These are phyloP conservation scores for Tupaia chinensis DNA, from an alignment of 2,113 vertebrate genomes.

Conservation along the genomic window DNA sequence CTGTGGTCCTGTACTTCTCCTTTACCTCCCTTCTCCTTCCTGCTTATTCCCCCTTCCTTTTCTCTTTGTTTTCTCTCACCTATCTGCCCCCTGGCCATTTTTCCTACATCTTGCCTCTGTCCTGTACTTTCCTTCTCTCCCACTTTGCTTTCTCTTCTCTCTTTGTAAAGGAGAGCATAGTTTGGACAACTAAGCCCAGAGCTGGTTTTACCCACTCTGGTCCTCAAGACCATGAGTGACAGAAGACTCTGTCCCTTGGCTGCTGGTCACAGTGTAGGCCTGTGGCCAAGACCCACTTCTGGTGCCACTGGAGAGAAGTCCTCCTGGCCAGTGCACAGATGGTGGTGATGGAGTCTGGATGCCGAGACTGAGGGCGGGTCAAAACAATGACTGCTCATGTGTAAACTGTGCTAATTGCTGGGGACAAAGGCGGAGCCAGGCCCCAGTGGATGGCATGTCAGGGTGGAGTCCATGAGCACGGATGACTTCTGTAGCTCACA, in stretches of 20 bases:
- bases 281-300: constrained; percentile 77
- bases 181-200: neutral
- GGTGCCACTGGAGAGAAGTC: constrained; percentile 55
- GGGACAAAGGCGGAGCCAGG: constrained; percentile 70
- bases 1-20: neutral
- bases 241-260: constrained; percentile 67
- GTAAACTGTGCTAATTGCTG: constrained; percentile 83
- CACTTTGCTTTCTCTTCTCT: neutral
- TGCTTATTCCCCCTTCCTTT: neutral
- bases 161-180: neutral
- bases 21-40: neutral
- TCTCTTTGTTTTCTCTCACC: neutral
- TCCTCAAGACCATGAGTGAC: constrained; percentile 56
- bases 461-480: constrained; percentile 1
- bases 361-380: constrained; percentile 78
- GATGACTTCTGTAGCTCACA: neutral
- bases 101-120: neutral
- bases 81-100: fast-evolving
- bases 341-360: constrained; percentile 81
- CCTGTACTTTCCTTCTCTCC: neutral
- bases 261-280: constrained; percentile 62
- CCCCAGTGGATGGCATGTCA: neutral
- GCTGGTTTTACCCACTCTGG: constrained; percentile 2
- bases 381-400: constrained; percentile 77
- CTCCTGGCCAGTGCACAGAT: constrained; percentile 74